phyloP scores from a whole-genome alignment of 2,888 invertebrate species.

The Hermaeophaga mercurialis region DNA sequence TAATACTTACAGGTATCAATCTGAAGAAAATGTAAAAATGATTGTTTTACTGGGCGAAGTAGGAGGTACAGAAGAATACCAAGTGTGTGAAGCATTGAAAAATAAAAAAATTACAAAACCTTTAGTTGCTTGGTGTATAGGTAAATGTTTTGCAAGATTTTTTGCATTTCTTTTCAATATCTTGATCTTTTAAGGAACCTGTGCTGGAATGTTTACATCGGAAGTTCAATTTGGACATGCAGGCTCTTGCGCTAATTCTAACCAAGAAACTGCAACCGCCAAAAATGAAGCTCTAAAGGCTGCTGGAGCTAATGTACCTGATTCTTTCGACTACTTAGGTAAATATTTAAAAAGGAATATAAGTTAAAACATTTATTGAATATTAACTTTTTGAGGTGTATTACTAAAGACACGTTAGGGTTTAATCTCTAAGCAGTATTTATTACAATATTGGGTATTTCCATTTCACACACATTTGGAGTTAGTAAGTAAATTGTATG shows the following conservation, averaged over 20 bases:
- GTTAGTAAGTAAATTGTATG: no score
- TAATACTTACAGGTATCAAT: slow-evolving; percentile 64
- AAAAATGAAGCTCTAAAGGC: slow-evolving; percentile 86
- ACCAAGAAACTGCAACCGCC: slow-evolving; percentile 84
- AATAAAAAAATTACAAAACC: slow-evolving; percentile 87
- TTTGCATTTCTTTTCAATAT: no score
- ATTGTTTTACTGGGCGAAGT: slow-evolving; percentile 96
- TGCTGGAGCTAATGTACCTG: slow-evolving; percentile 90
- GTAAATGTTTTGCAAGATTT: slow-evolving; percentile 57
- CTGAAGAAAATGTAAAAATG: slow-evolving; percentile 86
- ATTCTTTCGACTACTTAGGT: slow-evolving; percentile 81
- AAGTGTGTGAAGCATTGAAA: slow-evolving; percentile 87
- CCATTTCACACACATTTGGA: no score
- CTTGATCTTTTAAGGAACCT: slow-evolving; percentile 46
- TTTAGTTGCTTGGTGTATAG: slow-evolving; percentile 98
- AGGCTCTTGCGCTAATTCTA: slow-evolving; percentile 94
- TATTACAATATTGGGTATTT: no score
- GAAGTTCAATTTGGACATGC: slow-evolving; percentile 98
- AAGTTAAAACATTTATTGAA: no score
- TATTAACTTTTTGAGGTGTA: no score
- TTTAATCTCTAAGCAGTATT: no score
- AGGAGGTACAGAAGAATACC: slow-evolving; percentile 98
- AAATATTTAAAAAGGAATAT: slow-evolving; percentile 9
- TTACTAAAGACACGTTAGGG: no score
- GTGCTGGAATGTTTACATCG: slow-evolving; percentile 79